Base-by-base conservation (phyloP, 2,888 invertebrate species). In the Drosophila prostipennis region DNA sequence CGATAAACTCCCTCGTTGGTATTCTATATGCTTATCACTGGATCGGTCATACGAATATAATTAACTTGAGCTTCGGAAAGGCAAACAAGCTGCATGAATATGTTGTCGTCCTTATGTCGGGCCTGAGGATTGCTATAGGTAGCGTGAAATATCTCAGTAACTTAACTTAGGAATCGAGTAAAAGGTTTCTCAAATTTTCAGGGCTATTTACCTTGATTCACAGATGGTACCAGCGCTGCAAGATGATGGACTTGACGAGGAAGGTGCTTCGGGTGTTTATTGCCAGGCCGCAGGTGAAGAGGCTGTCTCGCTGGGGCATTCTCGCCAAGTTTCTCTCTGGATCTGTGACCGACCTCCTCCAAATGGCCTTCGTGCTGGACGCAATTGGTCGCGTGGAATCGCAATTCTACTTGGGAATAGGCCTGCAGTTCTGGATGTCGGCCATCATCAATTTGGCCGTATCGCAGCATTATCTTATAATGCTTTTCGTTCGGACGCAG, bases 171-270 rank as follows among this genome's bases (percentile, higher is more conserved):
- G 2, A n/a, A 5, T 19, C 6, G 6, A 19, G n/a, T 29, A 7
- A 29, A 7, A 29, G 5, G 26, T 26, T 2, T 7, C 0, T 1
- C 3, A 1, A 2, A 6, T 19, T 32, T 14, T 1, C 19, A 58
- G 58, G 58, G 0, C 13, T 58, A 4, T 6, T 29, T 2, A 78
- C 82, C 0, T n/a, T 87, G 1, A 6, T 74, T 4, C 69, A 46
- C 23, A 83, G 88, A 34, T 81, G 81, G 81, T 53, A 63, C 8
- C 64, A 67, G 6, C 73, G 87, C 0, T 3, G 37, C 2, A 55
- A 45, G 6, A 26, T 85, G 8, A 16, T 68, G 7, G 2, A 14
- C 0, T 26, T 87, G 6, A 1, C 70, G 0, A 19, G 6, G 3
- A 37, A 39, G 6, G 45, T 63, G 34, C 43, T 73, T 0, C 53